Percentiles rank a stretch among this genome's conserved stretches.
These are phyloP conservation scores for Laticauda laticaudata DNA, from an alignment of 2,113 vertebrate genomes.

Conservation along the genomic window DNA sequence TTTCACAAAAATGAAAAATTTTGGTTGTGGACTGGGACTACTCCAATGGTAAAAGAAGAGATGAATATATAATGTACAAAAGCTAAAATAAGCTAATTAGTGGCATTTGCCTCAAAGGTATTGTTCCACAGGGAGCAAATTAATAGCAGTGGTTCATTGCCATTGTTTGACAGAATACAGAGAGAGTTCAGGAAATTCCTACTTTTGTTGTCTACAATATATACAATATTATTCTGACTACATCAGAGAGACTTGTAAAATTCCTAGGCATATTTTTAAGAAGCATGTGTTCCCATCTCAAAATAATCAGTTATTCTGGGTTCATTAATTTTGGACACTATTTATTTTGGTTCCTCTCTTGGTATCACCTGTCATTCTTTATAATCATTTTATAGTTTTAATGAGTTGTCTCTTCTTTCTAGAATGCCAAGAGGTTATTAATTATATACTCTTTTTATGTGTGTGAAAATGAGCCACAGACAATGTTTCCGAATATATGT, in stretches of 20 bases:
- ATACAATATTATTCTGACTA: neutral
- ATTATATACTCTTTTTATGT: slow-evolving; percentile 34
- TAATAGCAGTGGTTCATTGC: neutral
- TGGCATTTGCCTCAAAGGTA: neutral
- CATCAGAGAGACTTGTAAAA: neutral
- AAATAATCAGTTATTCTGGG: neutral
- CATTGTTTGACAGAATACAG: neutral
- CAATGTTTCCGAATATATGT: slow-evolving; percentile 29
- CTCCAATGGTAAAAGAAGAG: neutral
- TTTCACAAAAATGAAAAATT: neutral
- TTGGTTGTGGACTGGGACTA: neutral
- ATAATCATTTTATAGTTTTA: neutral
- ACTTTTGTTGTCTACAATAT: neutral
- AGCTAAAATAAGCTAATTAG: neutral
- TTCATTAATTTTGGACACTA: neutral
- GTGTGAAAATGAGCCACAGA: slow-evolving; percentile 35
- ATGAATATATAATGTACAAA: neutral
- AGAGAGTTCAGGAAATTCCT: neutral
- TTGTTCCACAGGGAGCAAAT: neutral
- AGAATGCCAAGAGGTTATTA: slow-evolving; percentile 31
- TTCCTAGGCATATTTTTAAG: neutral
- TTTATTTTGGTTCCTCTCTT: neutral
- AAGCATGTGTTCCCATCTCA: neutral
- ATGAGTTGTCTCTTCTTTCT: slow-evolving; percentile 27
- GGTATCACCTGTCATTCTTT: slow-evolving; percentile 20